Conservation (phyloP, 2,888 invertebrate genomes). For the Heliconius erato region DNA sequence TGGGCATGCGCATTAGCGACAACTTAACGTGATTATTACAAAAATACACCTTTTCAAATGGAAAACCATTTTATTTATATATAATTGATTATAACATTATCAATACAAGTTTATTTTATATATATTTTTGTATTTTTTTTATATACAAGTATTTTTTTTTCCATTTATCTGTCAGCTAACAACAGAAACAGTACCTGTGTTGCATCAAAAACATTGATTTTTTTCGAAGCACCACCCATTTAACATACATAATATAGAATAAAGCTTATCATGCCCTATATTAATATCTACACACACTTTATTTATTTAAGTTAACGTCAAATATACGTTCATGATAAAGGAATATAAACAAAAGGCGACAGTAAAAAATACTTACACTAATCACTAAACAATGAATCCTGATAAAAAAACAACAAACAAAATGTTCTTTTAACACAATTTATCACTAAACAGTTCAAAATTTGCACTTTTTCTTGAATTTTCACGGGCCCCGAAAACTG, state of each 20-base stretch:
- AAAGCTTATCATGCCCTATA: background rate
- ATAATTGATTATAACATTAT: background rate
- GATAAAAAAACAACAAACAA: constrained; percentile 56
- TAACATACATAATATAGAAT: background rate
- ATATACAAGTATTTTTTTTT: background rate
- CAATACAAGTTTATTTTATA: background rate
- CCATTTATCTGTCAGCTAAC: background rate
- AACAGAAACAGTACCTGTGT: background rate
- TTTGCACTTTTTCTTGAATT: constrained; percentile 65
- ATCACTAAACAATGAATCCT: constrained; percentile 55
- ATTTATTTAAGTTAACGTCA: background rate
- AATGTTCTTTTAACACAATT: constrained; percentile 62
- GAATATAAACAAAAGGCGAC: constrained; percentile 28
- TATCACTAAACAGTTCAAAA: constrained; percentile 53
- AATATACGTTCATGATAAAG: background rate
- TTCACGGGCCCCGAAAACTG: constrained; percentile 80
- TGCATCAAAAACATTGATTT: constrained; percentile 45
- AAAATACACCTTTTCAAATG: constrained; percentile 57
- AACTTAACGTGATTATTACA: constrained; percentile 62
- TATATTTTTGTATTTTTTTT: background rate
- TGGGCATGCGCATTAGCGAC: constrained; percentile 56
- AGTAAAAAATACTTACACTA: constrained; percentile 70
- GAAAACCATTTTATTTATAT: constrained; percentile 27
- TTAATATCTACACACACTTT: background rate
- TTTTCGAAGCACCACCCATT: constrained; percentile 7